Conservation (phyloP, 2,888 invertebrate genomes). For the Apamea epomidion region DNA sequence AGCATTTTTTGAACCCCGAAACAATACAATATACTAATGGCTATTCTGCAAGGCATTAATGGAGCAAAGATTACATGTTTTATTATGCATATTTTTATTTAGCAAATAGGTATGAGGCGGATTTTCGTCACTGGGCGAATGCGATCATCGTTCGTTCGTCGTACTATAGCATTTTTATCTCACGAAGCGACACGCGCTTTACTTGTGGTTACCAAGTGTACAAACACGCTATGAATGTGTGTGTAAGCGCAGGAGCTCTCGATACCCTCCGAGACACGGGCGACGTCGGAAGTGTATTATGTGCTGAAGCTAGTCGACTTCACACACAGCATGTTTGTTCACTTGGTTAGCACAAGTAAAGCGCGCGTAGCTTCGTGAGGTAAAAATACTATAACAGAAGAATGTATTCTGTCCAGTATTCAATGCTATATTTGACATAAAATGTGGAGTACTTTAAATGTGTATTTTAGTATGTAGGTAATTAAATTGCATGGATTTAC, state of each 20-base stretch:
- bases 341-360: background rate
- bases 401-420: background rate
- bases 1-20: constrained; percentile 8
- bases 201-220: background rate
- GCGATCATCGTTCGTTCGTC: background rate
- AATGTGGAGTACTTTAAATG: constrained; percentile 2
- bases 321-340: background rate
- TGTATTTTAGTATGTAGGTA: constrained; percentile 34
- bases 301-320: background rate
- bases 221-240: background rate
- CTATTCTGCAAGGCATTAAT: background rate
- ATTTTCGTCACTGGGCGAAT: background rate
- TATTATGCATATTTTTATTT: constrained; percentile 18
- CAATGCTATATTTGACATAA: constrained; percentile 4
- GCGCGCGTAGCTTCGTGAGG: background rate
- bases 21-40: background rate
- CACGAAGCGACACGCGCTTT: background rate
- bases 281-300: background rate
- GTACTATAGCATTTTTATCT: background rate
- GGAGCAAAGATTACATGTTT: background rate
- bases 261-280: background rate
- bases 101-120: background rate
- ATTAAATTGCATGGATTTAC: constrained; percentile 35
- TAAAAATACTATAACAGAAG: background rate
- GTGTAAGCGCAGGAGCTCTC: background rate